Evolutionary conservation across 2,797 vertebrate species (phyloP), one percentile per base, ranked within the genome.

Genomic region (Tokudaia tokunoshimensis): DNA sequence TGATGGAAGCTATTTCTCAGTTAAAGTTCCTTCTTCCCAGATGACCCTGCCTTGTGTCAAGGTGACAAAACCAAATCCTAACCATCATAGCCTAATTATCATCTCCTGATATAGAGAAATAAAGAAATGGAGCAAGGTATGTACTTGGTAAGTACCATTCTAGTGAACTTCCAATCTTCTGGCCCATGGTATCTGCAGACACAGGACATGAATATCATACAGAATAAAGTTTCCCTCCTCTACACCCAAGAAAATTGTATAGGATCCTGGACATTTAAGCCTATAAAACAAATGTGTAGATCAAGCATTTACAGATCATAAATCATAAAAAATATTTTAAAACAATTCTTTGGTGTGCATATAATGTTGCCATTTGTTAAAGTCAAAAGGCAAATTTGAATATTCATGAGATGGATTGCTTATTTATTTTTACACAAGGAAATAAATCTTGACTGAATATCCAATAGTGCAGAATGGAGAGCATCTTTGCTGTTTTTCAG

Each of bases 331-430:
- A n/a, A 76, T 76, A 76, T 76, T 78, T 89, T 78, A 78, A 89
- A 89, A 76, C 87, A 89, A 50, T 89, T 63, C 57, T 76, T 88
- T 57, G 52, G 52, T 74, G 31, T 88, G 37, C 70, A 59, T 31
- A 88, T 74, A 74, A 74, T 74, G 52, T 74, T 57, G n/a, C 47
- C 67, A 88, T 87, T 87, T 87, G 50, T 88, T 74, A 88, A 88
- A 88, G 85, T 74, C 70, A 57, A 59, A 57, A 74, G n/a, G 50
- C 0, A 59, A 57, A 74, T 88, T 15, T 74, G 67, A 57, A 74
- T 74, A 88, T 88, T 88, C 67, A 74, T 75, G 67, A 88, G 67
- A 88, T 74, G 52, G n/a, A 57, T 74, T 74, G 85, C 67, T 31
- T 88, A 55, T 74, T 88, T 72, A 74, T 31, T 74, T 74, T 88